Evolutionary conservation across 92 coral and sea anemone genomes (phyloP), one percentile per base, ranked within the genome.

Genomic region (Siderastrea radians): DNA sequence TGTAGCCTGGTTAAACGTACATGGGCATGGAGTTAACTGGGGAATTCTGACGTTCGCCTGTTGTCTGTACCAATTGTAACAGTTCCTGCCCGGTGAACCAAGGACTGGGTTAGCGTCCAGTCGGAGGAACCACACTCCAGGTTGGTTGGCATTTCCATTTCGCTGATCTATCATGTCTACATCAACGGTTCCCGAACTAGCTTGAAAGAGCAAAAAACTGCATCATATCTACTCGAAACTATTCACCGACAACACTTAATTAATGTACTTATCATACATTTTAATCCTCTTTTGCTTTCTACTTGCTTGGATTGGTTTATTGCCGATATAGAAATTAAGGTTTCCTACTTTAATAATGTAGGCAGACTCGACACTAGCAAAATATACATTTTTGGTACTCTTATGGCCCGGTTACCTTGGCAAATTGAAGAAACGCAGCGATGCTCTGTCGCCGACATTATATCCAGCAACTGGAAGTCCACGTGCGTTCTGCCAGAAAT

Each of bases 121-220:
- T 19, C 91, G 77, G 92, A 87, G 82, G 54, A 82, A 77, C 94
- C 94, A 91, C 49, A 71, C 77, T 6, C 94, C 94, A 2, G 62
- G 74, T n/a, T 51, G 68, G 66, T 87, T 87, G 3, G 92, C 58
- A 74, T 83, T 91, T 14, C 91, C 94, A 8, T 68, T 58, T 14
- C 61, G 75, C 62, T 77, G 55, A 49, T 91, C 94, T 12, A 91
- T 9, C 2, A 15, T 70, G 59, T 87, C 76, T 2, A 78, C 53
- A 48, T 69, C 92, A 72, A 64, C 85, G 43, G 89, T 91, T 59
- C 84, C 91, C 19, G 94, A 87, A 44, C 94, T 91, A 12, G 15
- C 4, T 53, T 6, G 13, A 65, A 63, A 16, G 12, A 2, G 5
- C 60, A 26, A 74, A 83, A 53, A 17, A 13, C 14, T 50, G 66